Percentiles rank a stretch among this genome's conserved stretches.
Conservation (phyloP, 1,140 invertebrate genomes). For the Orchesella cincta region DNA sequence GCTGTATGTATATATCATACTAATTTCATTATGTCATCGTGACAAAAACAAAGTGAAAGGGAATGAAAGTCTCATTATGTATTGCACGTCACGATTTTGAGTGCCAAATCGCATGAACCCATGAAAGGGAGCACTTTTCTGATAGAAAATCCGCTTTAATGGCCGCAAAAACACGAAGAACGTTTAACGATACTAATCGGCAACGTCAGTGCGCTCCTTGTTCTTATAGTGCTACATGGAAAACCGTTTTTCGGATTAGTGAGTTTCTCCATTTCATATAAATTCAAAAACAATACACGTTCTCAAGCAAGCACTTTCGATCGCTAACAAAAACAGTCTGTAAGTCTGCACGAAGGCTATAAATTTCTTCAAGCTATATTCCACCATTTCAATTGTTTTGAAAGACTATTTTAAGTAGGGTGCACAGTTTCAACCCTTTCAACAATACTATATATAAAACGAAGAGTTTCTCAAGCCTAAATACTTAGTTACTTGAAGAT, state of each 20-base stretch:
- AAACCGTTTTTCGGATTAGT: conserved; percentile 1
- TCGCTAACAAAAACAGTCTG: too few relatives aligned
- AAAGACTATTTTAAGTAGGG: too few relatives aligned
- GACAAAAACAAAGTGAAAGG: background rate
- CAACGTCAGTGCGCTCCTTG: background rate
- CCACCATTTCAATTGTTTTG: too few relatives aligned
- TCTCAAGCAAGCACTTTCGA: background rate
- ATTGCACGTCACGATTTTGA: conserved; percentile 4
- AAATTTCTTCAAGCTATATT: too few relatives aligned
- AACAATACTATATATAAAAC: too few relatives aligned
- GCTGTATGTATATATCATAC: too few relatives aligned
- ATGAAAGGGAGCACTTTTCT: background rate
- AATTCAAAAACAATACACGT: background rate
- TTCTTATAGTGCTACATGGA: background rate
- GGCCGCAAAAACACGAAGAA: background rate
- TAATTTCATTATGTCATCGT: background rate
- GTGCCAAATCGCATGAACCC: background rate
- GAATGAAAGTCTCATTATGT: conserved; percentile 10
- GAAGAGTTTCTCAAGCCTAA: too few relatives aligned
- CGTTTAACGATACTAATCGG: background rate
- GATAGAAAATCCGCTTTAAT: conserved; percentile 15
- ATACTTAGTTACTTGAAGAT: too few relatives aligned
- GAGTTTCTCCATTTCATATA: background rate
- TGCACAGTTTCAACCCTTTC: too few relatives aligned
- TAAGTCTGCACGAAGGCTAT: too few relatives aligned